Conservation (phyloP, 2,888 invertebrate genomes). For the Drosophila picticornis region DNA sequence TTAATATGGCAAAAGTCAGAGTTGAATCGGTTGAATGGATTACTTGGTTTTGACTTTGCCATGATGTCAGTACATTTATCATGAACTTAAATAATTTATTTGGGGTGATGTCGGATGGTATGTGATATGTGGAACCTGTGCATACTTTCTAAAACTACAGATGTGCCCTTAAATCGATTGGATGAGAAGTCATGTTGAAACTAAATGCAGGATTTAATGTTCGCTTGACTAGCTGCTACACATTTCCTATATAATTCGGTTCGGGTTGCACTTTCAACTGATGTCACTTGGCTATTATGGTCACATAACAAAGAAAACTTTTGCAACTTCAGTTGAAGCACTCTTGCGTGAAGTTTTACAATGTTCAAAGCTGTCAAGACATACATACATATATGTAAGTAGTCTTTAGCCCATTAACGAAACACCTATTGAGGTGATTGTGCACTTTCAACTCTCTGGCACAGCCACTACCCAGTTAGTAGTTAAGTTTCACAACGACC, state of each 20-base stretch:
- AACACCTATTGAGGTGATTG: conserved; percentile 45
- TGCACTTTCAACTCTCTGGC: conserved; percentile 23
- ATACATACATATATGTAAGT: conserved; percentile 2
- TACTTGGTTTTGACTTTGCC: background rate
- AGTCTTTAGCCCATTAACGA: conserved; percentile 44
- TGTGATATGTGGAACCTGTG: background rate
- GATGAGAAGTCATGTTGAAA: background rate
- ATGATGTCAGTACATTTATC: background rate
- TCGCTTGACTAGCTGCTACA: background rate
- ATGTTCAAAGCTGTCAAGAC: conserved; percentile 11
- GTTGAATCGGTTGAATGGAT: background rate
- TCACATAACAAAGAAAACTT: conserved; percentile 23
- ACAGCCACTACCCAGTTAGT: conserved; percentile 18
- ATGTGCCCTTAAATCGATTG: background rate
- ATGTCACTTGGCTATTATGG: conserved; percentile 1
- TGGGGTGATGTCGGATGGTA: background rate
- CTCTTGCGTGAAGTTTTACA: conserved; percentile 9
- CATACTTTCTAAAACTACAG: background rate
- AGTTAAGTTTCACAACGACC: conserved; percentile 44
- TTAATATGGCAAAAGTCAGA: conserved; percentile 8
- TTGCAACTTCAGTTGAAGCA: conserved; percentile 17
- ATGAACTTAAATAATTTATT: background rate
- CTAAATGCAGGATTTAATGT: background rate
- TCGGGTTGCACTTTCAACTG: background rate
- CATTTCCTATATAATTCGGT: background rate